Evolutionary conservation across 2,797 vertebrate species (phyloP).

Genomic region (Anabas testudineus): DNA sequence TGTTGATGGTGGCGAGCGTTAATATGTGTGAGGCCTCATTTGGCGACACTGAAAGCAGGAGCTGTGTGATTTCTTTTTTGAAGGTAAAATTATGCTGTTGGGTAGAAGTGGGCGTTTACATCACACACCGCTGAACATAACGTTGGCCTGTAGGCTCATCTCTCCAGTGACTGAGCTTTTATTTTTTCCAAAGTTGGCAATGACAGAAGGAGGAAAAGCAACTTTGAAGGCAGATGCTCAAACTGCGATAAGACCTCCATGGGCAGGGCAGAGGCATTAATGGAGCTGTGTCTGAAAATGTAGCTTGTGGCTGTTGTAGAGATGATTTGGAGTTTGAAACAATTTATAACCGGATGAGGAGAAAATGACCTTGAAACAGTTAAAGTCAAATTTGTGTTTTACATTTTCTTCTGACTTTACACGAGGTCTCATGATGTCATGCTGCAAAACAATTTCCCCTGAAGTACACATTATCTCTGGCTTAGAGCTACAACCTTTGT

Average conservation of each 20-base stretch:
- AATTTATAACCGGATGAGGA: neutral
- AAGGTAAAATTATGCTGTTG: constrained; percentile 61
- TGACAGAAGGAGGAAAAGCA: constrained; percentile 29
- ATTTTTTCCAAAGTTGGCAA: constrained; percentile 39
- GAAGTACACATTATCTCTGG: constrained; percentile 9
- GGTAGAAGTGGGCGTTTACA: constrained; percentile 58
- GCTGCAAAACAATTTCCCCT: constrained; percentile 16
- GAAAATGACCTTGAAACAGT: constrained; percentile 55
- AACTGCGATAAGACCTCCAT: constrained; percentile 46
- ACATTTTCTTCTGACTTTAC: constrained; percentile 22
- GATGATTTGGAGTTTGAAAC: constrained; percentile 29
- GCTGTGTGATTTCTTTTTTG: constrained; percentile 36
- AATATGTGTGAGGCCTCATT: constrained; percentile 35
- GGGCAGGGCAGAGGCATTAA: constrained; percentile 37
- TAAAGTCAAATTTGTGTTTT: constrained; percentile 18
- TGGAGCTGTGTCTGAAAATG: constrained; percentile 29
- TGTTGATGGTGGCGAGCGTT: constrained; percentile 8
- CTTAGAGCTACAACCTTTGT: constrained; percentile 31
- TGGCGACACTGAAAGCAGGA: constrained; percentile 37
- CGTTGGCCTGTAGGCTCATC: constrained; percentile 47
- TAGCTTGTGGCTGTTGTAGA: constrained; percentile 35
- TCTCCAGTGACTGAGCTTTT: constrained; percentile 37
- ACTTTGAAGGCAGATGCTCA: constrained; percentile 51
- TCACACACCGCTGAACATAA: constrained; percentile 60
- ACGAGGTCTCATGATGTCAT: constrained; percentile 22